phyloP scores from a whole-genome alignment of 2,113 vertebrate genomes.

The Illadopsis cleaveri region DNA sequence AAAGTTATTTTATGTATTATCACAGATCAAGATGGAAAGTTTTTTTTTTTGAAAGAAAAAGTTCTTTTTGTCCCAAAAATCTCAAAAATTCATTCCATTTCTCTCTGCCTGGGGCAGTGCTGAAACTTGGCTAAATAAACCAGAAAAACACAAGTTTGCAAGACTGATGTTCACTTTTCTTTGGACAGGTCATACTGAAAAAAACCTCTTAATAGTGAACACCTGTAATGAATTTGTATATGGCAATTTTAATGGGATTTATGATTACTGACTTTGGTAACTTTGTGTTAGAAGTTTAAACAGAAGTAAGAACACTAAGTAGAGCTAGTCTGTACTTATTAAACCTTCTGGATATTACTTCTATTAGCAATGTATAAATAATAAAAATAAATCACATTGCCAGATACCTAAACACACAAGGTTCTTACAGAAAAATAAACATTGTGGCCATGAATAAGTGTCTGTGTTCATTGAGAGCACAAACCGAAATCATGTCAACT shows the following conservation, averaged over 20 bases:
- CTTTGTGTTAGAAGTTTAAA: conserved; percentile 22
- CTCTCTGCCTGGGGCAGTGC: neutral
- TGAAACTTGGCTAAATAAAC: neutral
- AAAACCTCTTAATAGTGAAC: conserved; percentile 8
- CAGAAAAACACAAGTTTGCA: neutral
- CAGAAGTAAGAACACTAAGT: neutral
- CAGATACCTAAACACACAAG: neutral
- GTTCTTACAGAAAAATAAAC: neutral
- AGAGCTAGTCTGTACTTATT: neutral
- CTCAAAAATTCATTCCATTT: neutral
- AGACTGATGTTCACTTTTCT: neutral
- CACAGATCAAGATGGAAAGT: neutral
- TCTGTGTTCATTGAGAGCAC: neutral
- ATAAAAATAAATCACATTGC: neutral
- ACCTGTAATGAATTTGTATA: conserved; percentile 22
- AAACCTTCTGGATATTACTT: neutral
- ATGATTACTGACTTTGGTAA: neutral
- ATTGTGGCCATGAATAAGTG: neutral
- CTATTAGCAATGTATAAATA: neutral
- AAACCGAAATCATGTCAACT: neutral
- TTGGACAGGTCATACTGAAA: neutral
- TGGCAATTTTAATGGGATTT: conserved; percentile 9
- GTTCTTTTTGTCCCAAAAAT: neutral
- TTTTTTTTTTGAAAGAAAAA: neutral
- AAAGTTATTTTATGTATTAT: neutral